These are phyloP conservation scores for Notoglanidium macrostoma DNA, from an alignment of 2,797 vertebrate species.

Conservation along the genomic window DNA sequence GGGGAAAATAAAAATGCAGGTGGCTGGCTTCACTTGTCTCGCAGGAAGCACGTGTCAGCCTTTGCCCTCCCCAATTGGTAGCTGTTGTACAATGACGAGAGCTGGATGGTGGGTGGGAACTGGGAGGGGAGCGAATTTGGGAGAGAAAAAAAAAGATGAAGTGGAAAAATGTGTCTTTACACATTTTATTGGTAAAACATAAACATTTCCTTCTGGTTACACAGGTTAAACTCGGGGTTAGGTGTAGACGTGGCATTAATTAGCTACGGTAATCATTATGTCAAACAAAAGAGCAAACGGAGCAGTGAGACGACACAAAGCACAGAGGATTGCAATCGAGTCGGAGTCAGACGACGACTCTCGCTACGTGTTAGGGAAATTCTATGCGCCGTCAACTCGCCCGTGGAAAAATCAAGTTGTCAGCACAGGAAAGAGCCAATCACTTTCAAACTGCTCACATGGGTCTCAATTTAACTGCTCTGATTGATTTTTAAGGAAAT, in stretches of 20 bases:
- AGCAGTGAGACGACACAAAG: slow-evolving; percentile 1
- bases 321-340: neutral
- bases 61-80: neutral
- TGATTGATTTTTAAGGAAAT: slow-evolving; percentile 30
- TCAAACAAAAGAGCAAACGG: slow-evolving; percentile 22
- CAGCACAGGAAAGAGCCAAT: slow-evolving; percentile 32
- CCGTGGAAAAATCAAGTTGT: slow-evolving; percentile 12
- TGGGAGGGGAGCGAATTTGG: neutral
- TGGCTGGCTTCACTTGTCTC: neutral
- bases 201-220: slow-evolving; percentile 5
- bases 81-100: neutral
- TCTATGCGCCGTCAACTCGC: neutral
- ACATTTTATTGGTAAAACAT: neutral
- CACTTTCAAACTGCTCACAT: slow-evolving; percentile 18
- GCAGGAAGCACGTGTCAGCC: neutral
- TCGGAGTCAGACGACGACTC: neutral
- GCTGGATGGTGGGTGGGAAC: neutral
- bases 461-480: neutral
- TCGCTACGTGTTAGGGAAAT: neutral
- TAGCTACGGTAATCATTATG: slow-evolving; percentile 15
- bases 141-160: neutral
- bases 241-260: slow-evolving; percentile 3
- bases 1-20: neutral
- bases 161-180: neutral
- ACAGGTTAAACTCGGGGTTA: neutral